Evolutionary conservation across 2,888 invertebrate genomes (phyloP).

Genomic region (Ctenicera cuprea): DNA sequence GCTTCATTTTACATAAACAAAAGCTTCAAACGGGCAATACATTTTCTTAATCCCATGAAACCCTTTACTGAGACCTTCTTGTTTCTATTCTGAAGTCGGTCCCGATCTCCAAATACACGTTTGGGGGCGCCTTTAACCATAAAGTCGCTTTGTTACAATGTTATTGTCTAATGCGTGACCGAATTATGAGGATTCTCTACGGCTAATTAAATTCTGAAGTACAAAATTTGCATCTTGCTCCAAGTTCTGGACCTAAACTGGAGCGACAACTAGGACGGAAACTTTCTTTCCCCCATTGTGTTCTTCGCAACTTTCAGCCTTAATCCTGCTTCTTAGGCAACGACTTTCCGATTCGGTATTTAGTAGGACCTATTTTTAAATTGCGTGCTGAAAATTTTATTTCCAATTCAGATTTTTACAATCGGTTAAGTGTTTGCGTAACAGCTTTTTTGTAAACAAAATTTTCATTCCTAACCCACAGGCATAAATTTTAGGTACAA

Average conservation of each 20-base stretch:
- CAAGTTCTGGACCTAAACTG: constrained; percentile 8
- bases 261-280: not conserved
- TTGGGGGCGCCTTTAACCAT: constrained; percentile 17
- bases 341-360: not conserved
- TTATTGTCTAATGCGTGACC: constrained; percentile 34
- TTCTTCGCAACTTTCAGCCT: not conserved
- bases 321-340: not conserved
- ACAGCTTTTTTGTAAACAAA: no score
- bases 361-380: no score
- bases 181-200: constrained; percentile 28
- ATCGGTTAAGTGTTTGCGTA: no score
- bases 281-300: constrained; percentile 17
- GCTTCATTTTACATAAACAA: constrained; percentile 12
- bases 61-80: constrained; percentile 16
- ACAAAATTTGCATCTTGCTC: constrained; percentile 29
- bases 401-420: no score
- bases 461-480: not conserved
- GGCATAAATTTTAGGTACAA: not conserved
- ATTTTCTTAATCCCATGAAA: constrained; percentile 27
- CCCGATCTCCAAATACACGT: constrained; percentile 18
- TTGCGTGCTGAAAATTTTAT: no score
- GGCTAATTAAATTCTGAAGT: constrained; percentile 33
- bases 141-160: constrained; percentile 32
- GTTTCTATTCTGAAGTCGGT: constrained; percentile 18
- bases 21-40: constrained; percentile 25